Conservation (phyloP, 2,888 invertebrate genomes). For the Drosophila meridionalis region DNA sequence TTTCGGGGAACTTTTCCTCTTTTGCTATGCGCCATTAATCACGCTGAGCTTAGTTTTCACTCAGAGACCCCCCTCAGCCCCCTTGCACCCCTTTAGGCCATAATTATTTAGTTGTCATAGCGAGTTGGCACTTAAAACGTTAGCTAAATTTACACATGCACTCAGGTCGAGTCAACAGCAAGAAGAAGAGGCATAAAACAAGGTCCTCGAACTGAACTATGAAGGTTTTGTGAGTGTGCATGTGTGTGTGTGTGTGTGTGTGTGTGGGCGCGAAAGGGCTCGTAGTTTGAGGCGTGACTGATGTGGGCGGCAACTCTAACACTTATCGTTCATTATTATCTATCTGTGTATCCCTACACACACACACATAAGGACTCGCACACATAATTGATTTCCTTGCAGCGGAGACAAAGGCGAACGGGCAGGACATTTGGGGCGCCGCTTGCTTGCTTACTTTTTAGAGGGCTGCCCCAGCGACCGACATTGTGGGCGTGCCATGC, state of each 20-base stretch:
- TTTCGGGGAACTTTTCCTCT: slow-evolving; percentile 30
- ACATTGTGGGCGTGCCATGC: slow-evolving; percentile 47
- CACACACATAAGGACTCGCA: slow-evolving; percentile 16
- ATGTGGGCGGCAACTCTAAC: slow-evolving; percentile 68
- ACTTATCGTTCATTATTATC: slow-evolving; percentile 80
- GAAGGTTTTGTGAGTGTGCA: slow-evolving; percentile 18
- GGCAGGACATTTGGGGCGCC: slow-evolving; percentile 41
- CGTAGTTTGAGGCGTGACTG: slow-evolving; percentile 31
- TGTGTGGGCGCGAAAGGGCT: not conserved
- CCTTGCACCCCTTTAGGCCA: slow-evolving; percentile 13
- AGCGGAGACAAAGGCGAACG: slow-evolving; percentile 34
- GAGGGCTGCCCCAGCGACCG: slow-evolving; percentile 33
- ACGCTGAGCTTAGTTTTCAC: slow-evolving; percentile 29
- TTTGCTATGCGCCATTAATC: slow-evolving; percentile 64
- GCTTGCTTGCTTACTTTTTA: slow-evolving; percentile 51
- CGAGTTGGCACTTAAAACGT: slow-evolving; percentile 76
- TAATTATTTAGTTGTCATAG: slow-evolving; percentile 68
- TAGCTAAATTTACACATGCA: slow-evolving; percentile 80
- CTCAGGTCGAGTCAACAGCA: slow-evolving; percentile 62
- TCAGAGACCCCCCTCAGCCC: not conserved
- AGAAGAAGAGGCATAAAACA: slow-evolving; percentile 23
- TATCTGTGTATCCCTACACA: slow-evolving; percentile 33
- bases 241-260: slow-evolving; percentile 4
- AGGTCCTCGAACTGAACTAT: slow-evolving; percentile 26
- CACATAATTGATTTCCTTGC: slow-evolving; percentile 73